Evolutionary conservation across 2,113 vertebrate species (phyloP), one percentile per base, ranked within the genome.

Genomic region (Oryzias curvinotus): DNA sequence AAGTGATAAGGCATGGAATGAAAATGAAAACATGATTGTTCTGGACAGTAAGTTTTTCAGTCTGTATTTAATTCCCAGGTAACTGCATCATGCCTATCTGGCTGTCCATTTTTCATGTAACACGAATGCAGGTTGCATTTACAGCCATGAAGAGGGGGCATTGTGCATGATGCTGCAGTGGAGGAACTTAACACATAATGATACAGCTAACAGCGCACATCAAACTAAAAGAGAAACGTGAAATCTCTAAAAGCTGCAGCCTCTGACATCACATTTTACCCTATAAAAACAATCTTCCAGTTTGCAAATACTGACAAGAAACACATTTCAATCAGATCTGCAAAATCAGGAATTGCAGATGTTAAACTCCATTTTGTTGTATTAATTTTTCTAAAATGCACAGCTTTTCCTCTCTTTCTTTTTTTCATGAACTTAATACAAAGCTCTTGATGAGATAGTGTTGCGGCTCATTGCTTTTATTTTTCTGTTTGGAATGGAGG

Each of bases 401-500:
- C 45, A 18, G 42, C 52, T 73, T 64, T 72, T 12, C 8, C 36
- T 0, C 8, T 14, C 19, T 18, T 62, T 52, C 41, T 65, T 19
- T 43, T 74, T 68, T 73, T 72, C 77, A 75, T 71, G 66, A 76
- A 42, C 77, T 64, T 82, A 80, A 81, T 77, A 78, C 71, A 86
- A 81, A 23, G 53, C 56, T 62, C 57, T 63, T 86, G 83, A 85
- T 87, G 80, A 85, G 81, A 81, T 65, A 53, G 51, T 64, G 78
- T 71, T 62, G 72, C 53, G 86, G 78, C 87, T 86, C 85, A 89
- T 90, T 88, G 83, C 71, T 83, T 90, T 89, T 87, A 85, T 88
- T 87, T 86, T 84, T 77, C 81, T 83, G 71, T 83, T 85, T 85
- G 75, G 50, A 83, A 81, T 78, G 61, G 69, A 71, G 57, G 44